phyloP scores from a whole-genome alignment of 2,888 invertebrate genomes.

The Hirtodrosophila duncani region DNA sequence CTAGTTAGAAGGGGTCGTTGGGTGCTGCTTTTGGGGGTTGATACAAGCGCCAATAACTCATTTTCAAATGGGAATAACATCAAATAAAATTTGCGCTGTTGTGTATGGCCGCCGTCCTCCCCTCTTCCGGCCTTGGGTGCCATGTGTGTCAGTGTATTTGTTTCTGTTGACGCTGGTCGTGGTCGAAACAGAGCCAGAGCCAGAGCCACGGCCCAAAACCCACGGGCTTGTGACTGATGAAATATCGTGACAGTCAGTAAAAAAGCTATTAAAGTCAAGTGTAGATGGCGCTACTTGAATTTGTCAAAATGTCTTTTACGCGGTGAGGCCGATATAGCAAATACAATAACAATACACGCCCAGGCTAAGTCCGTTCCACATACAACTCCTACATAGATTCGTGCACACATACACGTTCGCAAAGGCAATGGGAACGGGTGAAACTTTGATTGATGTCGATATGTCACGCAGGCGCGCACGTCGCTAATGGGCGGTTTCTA shows the following conservation, averaged over 20 bases:
- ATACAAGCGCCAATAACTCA: conserved; percentile 68
- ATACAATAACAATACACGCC: conserved; percentile 27
- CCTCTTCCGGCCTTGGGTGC: conserved; percentile 51
- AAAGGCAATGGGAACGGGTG: conserved; percentile 57
- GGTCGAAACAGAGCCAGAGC: conserved; percentile 23
- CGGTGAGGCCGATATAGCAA: conserved; percentile 40
- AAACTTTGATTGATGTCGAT: conserved; percentile 76
- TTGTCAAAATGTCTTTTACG: conserved; percentile 75
- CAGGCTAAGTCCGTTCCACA: conserved; percentile 9
- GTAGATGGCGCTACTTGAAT: conserved; percentile 75
- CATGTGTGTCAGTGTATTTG: conserved; percentile 51
- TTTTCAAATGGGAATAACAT: conserved; percentile 71
- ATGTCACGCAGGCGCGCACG: conserved; percentile 77
- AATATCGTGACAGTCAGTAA: conserved; percentile 74
- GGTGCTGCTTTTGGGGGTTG: conserved; percentile 56
- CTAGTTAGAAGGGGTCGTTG: conserved; percentile 1
- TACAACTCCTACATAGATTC: conserved; percentile 3
- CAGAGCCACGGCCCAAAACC: conserved; percentile 15
- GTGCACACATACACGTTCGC: conserved; percentile 3
- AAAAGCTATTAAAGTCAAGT: conserved; percentile 74
- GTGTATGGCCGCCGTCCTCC: conserved; percentile 30
- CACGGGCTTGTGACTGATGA: conserved; percentile 67
- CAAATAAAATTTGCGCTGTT: conserved; percentile 71
- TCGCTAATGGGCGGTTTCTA: conserved; percentile 69
- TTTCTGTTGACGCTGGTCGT: conserved; percentile 35